phyloP scores from a whole-genome alignment of 2,888 invertebrate genomes.

The Cantharis rustica region DNA sequence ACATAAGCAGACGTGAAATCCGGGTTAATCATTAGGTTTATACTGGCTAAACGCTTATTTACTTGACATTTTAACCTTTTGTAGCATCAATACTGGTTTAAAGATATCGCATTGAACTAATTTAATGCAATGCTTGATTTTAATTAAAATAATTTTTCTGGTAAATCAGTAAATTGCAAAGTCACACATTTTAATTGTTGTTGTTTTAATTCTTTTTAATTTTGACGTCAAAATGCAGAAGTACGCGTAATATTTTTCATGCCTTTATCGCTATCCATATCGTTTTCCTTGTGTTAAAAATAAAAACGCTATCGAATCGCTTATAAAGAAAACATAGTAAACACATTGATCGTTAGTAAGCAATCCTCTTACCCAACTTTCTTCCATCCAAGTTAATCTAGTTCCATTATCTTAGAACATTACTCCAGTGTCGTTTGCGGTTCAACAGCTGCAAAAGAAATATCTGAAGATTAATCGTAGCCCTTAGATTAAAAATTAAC shows the following conservation, averaged over 20 bases:
- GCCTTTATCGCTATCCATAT: not conserved
- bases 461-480: too few species aligned
- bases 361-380: too few species aligned
- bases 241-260: not conserved
- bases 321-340: not conserved
- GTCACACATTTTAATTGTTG: not conserved
- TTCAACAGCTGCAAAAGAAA: too few species aligned
- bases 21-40: not conserved
- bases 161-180: not conserved
- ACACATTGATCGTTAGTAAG: not conserved
- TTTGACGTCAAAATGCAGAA: not conserved
- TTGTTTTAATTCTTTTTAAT: not conserved
- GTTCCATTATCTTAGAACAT: too few species aligned
- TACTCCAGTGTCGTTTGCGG: too few species aligned
- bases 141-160: not conserved
- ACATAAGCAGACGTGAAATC: not conserved
- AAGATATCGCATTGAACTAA: constrained; percentile 2
- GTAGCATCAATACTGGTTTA: not conserved
- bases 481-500: too few species aligned
- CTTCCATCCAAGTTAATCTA: too few species aligned
- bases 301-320: not conserved
- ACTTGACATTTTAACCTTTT: not conserved
- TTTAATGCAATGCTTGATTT: not conserved
- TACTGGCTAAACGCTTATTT: not conserved
- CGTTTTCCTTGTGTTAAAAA: not conserved